Percentiles rank a stretch among this genome's conserved stretches.
Conservation (phyloP, 2,113 vertebrate species). For the Hystrix brachyura region DNA sequence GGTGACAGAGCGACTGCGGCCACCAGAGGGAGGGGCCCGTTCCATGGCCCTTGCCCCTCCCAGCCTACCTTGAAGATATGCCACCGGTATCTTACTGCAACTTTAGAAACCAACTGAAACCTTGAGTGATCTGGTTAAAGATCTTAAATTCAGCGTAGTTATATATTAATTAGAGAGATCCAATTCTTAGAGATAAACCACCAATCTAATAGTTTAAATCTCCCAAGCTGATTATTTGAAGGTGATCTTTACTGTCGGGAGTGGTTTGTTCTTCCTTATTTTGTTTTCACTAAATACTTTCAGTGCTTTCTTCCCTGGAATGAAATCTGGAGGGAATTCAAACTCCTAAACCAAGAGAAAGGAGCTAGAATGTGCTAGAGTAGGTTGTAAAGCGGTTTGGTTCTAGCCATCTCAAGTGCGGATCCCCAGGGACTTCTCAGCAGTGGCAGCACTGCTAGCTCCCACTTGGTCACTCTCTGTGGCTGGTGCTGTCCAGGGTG, state of each 20-base stretch:
- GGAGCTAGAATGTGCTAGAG: background rate
- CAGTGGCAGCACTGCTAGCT: rapidly evolving
- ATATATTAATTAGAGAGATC: background rate
- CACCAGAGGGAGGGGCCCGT: background rate
- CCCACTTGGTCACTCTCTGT: rapidly evolving
- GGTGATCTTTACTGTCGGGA: background rate
- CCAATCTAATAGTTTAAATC: background rate
- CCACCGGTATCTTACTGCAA: background rate
- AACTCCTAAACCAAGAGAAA: background rate
- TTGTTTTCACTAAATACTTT: background rate
- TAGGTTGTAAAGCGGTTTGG: background rate
- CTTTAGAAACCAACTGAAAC: background rate
- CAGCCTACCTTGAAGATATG: background rate
- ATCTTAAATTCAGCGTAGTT: background rate
- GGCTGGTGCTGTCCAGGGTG: background rate
- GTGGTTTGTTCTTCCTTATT: background rate
- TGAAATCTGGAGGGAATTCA: background rate
- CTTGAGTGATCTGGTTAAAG: background rate
- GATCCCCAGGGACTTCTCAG: background rate
- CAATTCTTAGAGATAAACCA: slow-evolving; percentile 26
- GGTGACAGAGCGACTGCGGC: background rate
- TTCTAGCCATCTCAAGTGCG: background rate
- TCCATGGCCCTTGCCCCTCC: rapidly evolving
- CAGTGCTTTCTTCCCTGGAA: background rate
- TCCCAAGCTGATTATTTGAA: slow-evolving; percentile 12